Evolutionary conservation across 2,797 vertebrate genomes (phyloP).

Genomic region (Falco columbarius): DNA sequence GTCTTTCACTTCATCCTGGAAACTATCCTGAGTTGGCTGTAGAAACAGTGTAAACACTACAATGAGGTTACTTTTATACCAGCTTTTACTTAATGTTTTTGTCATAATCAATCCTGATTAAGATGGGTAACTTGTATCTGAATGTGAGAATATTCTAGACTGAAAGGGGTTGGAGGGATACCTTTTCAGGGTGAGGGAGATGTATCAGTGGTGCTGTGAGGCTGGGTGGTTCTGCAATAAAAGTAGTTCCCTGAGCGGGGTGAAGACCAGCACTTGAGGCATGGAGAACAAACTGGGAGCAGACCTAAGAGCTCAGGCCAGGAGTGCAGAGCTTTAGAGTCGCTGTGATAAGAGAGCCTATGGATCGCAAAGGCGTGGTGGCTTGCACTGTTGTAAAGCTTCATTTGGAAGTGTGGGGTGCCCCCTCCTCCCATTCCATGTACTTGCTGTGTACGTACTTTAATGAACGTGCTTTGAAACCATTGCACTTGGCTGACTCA

Average conservation of each 20-base stretch:
- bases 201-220: rapidly evolving
- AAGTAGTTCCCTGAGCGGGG: background rate
- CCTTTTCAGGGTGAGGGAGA: background rate
- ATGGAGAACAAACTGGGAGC: background rate
- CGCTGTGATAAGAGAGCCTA: background rate
- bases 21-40: background rate
- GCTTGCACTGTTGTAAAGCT: background rate
- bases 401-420: background rate
- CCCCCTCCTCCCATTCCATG: background rate
- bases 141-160: background rate
- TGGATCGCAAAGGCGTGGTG: background rate
- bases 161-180: background rate
- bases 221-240: background rate
- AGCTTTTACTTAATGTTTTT: background rate
- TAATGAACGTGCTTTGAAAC: background rate
- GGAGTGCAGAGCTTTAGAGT: background rate
- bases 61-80: background rate
- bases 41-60: background rate
- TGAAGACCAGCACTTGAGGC: background rate
- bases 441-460: background rate
- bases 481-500: background rate
- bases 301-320: background rate
- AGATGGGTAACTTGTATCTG: background rate
- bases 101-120: background rate
- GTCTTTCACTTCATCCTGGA: background rate